phyloP scores from a whole-genome alignment of 1,140 invertebrate genomes.

The Apis laboriosa region DNA sequence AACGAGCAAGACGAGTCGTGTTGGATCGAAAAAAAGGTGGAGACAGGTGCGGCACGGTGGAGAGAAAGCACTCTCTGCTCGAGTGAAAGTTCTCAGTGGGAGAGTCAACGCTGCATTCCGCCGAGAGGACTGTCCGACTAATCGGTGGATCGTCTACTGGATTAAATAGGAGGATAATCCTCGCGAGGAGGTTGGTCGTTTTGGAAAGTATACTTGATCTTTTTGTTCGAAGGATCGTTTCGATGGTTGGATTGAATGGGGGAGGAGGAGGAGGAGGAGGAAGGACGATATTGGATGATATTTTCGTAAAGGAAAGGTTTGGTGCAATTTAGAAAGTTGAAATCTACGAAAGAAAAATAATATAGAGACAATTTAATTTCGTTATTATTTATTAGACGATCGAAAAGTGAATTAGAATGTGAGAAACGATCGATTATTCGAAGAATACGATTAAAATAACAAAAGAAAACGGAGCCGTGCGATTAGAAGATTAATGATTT shows the following conservation, averaged over 20 bases:
- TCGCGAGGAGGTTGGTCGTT: too few relatives aligned
- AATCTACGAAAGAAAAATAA: too few relatives aligned
- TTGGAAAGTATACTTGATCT: too few relatives aligned
- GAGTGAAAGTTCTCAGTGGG: slow-evolving; percentile 50
- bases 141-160: slow-evolving; percentile 24
- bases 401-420: too few relatives aligned
- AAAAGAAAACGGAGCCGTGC: background rate
- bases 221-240: too few relatives aligned
- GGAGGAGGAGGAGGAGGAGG: too few relatives aligned
- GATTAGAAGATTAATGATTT: background rate
- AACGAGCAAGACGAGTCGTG: slow-evolving; percentile 13
- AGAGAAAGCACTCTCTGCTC: slow-evolving; percentile 42
- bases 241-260: too few relatives aligned
- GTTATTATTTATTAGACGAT: too few relatives aligned
- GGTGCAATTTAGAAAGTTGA: too few relatives aligned
- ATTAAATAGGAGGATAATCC: background rate
- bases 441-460: background rate
- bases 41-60: slow-evolving; percentile 50
- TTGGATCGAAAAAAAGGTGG: slow-evolving; percentile 51
- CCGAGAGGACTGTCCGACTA: slow-evolving; percentile 5
- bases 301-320: too few relatives aligned
- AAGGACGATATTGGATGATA: too few relatives aligned
- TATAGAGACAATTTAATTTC: too few relatives aligned
- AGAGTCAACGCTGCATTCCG: background rate
- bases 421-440: background rate